Percentiles rank a stretch among this genome's conserved stretches.
Evolutionary conservation across 2,888 invertebrate species (phyloP).

Genomic region (Lampropteryx suffumata): DNA sequence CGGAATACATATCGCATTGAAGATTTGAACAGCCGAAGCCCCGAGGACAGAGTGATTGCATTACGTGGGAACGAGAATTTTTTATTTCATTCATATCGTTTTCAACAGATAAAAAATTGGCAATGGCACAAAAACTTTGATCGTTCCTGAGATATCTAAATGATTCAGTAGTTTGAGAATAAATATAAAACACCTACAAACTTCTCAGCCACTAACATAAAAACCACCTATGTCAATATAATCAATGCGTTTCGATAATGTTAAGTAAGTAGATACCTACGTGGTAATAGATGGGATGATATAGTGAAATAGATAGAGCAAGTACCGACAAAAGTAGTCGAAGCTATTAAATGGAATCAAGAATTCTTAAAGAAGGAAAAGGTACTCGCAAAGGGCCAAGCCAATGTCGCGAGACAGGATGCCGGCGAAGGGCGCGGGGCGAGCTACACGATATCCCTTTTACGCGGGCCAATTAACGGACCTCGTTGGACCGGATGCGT

Average conservation of each 20-base stretch:
- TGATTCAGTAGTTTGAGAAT: slow-evolving; percentile 19
- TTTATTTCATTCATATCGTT: slow-evolving; percentile 7
- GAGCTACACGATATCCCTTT: slow-evolving; percentile 81
- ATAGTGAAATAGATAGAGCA: too few species aligned
- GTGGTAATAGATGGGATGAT: too few species aligned
- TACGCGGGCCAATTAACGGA: slow-evolving; percentile 81
- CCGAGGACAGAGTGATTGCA: slow-evolving; percentile 20
- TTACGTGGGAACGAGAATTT: slow-evolving; percentile 25
- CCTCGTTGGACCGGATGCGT: slow-evolving; percentile 76
- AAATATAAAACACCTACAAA: slow-evolving; percentile 10
- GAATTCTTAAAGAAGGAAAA: neutral
- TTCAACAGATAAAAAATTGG: slow-evolving; percentile 13
- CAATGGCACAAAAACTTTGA: slow-evolving; percentile 19
- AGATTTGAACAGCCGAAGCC: slow-evolving; percentile 25
- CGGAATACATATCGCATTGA: slow-evolving; percentile 57
- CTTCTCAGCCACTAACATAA: too few species aligned
- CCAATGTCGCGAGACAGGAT: slow-evolving; percentile 66
- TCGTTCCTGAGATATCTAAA: slow-evolving; percentile 20
- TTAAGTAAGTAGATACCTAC: too few species aligned
- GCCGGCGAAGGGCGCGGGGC: slow-evolving; percentile 56
- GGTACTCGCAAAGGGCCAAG: slow-evolving; percentile 38
- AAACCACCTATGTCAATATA: neutral
- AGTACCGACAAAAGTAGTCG: too few species aligned
- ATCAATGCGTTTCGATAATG: too few species aligned
- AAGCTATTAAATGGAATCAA: neutral